Base-by-base conservation (phyloP, 1,140 invertebrate species). In the Sesamia nonagrioides region DNA sequence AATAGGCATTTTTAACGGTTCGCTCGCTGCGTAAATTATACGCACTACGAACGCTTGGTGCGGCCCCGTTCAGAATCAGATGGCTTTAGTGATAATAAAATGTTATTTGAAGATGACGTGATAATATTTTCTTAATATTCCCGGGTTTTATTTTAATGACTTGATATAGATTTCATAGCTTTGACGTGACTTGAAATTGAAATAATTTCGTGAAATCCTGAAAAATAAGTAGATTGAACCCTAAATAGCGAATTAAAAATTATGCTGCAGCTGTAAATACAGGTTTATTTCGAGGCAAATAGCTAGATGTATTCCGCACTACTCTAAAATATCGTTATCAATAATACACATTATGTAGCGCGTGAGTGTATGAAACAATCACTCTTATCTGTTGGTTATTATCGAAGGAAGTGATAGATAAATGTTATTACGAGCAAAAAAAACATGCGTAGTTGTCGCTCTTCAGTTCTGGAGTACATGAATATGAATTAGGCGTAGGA, bases 371-470 rank as follows among this genome's bases (percentile, higher is more conserved):
- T 75, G 42, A 63, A 75, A 61, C 73, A 58, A 61, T 63, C 63
- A 45, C 52, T 73, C 17, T 75, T 75, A 75, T 75, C 73, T 63
- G 40, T 17, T 35, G 54, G 73, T 75, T 45, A 75, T 52, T 75
- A 75, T 75, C 73, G 42, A 35, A 61, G 73, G 73, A 75, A 75
- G 42, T 21, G 58, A 63, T 61, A 75, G 73, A 75, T 75, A 63
- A 58, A 48, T 75, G 15, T 63, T 61, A 37, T 61, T 37, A 61
- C 60, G 35, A 18, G 37, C 61, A 21, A 66, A 40, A 66, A 42
- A 27, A 66, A 66, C 17, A 18, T 9, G 60, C 18, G n/a, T 66
- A 17, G 13, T 66, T 66, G 9, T 66, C 9, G 37, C 11, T 42
- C 18, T 17, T 42, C 37, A 17, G 17, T n/a, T n/a, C 9, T 0